A percentile compares a stretch with the other conserved stretches of the same genome.
Conservation (phyloP, 2,797 vertebrate genomes). For the Margarornis squamiger region DNA sequence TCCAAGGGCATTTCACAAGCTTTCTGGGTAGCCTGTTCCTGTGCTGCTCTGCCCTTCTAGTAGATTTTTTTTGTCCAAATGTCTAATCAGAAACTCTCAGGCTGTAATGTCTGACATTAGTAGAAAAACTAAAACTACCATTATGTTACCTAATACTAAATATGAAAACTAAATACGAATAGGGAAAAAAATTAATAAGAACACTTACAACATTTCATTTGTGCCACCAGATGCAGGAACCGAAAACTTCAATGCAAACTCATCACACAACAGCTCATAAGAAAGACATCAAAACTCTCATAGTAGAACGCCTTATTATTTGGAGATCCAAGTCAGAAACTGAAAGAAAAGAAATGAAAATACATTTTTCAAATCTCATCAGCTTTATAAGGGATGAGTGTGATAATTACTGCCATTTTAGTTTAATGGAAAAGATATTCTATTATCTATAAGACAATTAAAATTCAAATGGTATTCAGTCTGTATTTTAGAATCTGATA, state of each 20-base stretch:
- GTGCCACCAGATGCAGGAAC: not conserved
- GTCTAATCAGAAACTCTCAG: not conserved
- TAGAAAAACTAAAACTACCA: not conserved
- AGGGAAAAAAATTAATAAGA: not conserved
- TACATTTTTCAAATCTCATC: not conserved
- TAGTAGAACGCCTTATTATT: not conserved
- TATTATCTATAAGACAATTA: not conserved
- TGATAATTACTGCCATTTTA: not conserved
- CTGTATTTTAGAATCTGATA: not conserved
- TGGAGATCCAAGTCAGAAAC: not conserved
- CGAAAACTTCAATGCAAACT: not conserved
- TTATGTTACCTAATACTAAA: not conserved
- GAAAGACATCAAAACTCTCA: not conserved
- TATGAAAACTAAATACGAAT: not conserved
- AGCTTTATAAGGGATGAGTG: not conserved
- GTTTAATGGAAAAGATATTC: not conserved
- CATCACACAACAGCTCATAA: not conserved
- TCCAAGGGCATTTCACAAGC: not conserved
- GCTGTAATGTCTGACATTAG: not conserved
- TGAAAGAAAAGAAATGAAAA: constrained; percentile 17
- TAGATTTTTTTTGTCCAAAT: not conserved
- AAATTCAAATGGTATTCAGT: not conserved
- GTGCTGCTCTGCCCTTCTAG: not conserved
- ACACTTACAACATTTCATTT: constrained; percentile 1
- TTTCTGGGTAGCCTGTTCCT: not conserved